Percentiles rank a stretch among this genome's conserved stretches.
These are phyloP conservation scores for Nomada fucata DNA, from an alignment of 2,888 invertebrate species.

Conservation along the genomic window DNA sequence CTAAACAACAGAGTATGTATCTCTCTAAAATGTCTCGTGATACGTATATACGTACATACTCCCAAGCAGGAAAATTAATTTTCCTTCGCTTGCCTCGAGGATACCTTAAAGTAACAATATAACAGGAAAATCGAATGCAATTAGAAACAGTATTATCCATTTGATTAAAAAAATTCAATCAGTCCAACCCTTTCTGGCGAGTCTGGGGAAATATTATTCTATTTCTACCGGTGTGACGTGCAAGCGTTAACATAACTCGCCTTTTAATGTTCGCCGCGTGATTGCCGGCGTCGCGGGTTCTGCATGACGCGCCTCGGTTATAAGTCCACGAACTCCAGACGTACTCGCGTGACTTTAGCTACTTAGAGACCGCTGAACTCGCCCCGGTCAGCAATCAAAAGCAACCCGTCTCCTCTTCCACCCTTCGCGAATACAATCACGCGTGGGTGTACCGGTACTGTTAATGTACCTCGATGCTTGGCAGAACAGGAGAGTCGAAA, in stretches of 20 bases:
- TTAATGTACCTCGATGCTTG: neutral
- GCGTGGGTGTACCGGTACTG: slow-evolving; percentile 35
- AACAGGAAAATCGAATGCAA: no score
- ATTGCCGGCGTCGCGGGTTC: slow-evolving; percentile 14
- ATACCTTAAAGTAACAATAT: no score
- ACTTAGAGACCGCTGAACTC: slow-evolving; percentile 63
- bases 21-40: neutral
- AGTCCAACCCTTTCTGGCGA: neutral
- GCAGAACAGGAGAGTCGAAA: neutral
- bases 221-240: neutral
- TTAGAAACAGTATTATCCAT: no score
- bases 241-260: neutral
- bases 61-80: no score
- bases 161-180: no score
- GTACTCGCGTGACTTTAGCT: slow-evolving; percentile 62
- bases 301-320: slow-evolving; percentile 14
- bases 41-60: neutral
- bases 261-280: neutral
- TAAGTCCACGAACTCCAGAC: slow-evolving; percentile 41
- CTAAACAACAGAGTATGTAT: no score
- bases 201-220: neutral
- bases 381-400: slow-evolving; percentile 42
- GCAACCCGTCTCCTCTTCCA: neutral
- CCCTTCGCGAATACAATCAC: slow-evolving; percentile 8
- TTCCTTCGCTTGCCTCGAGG: no score